Percentiles rank a stretch among this genome's conserved stretches.
phyloP scores from a whole-genome alignment of 2,113 vertebrate species.

The Lonchura striata region DNA sequence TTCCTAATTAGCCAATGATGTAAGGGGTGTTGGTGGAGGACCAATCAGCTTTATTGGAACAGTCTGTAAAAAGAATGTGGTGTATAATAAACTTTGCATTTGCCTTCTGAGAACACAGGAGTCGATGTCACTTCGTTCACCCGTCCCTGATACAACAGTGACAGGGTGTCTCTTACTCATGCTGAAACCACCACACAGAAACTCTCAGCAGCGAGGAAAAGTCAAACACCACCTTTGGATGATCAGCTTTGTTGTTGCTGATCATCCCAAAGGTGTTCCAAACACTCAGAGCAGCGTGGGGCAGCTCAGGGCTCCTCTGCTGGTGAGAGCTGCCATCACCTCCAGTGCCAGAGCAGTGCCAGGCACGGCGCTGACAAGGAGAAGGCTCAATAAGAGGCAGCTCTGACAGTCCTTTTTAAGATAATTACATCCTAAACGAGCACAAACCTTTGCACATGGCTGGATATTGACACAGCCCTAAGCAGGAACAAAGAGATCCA shows the following conservation, averaged over 20 bases:
- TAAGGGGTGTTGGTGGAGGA: too few relatives aligned
- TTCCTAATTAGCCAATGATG: too few relatives aligned
- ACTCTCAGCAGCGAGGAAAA: background rate
- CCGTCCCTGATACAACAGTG: too few relatives aligned
- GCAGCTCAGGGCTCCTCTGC: background rate
- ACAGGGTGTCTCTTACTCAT: background rate
- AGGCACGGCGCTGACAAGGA: background rate
- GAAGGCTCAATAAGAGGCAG: background rate
- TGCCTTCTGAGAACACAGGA: too few relatives aligned
- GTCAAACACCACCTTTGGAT: background rate
- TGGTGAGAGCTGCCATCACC: background rate
- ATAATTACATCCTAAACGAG: background rate
- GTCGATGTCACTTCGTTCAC: too few relatives aligned
- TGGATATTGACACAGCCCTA: background rate
- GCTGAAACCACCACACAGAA: background rate
- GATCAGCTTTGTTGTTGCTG: background rate
- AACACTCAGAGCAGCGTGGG: fast-evolving
- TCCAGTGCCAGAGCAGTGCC: background rate
- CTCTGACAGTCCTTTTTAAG: background rate
- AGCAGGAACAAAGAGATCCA: background rate
- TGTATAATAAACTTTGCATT: too few relatives aligned
- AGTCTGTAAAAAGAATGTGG: too few relatives aligned
- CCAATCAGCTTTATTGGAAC: too few relatives aligned
- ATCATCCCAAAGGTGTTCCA: background rate
- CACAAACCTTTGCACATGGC: background rate